Percentiles rank a stretch among this genome's conserved stretches.
Conservation (phyloP, 2,113 vertebrate species). For the Climacteris rufus region DNA sequence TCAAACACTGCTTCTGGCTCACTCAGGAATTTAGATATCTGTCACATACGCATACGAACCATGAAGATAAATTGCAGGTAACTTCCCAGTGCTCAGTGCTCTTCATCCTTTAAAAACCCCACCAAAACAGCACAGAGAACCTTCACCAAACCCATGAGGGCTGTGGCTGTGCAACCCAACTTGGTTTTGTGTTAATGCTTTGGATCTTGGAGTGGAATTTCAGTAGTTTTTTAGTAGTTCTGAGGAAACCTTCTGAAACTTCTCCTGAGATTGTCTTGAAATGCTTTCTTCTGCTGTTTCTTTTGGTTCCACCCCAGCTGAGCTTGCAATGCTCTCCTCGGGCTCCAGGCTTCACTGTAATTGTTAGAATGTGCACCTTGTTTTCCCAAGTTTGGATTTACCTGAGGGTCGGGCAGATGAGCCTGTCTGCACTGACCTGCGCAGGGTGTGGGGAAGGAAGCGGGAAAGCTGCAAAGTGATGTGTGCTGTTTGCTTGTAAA, state of each 20-base stretch:
- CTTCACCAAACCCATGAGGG: neutral
- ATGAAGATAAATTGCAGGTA: conserved; percentile 84
- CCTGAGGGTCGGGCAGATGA: fast-evolving
- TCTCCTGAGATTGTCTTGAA: neutral
- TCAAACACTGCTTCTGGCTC: conserved; percentile 83
- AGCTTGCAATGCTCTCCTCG: neutral
- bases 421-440: fast-evolving
- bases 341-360: neutral
- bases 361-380: neutral
- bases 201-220: neutral
- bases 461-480: fast-evolving
- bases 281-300: neutral
- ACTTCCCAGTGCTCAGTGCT: neutral
- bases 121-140: neutral
- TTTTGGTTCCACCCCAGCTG: neutral
- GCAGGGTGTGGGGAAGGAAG: fast-evolving
- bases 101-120: neutral
- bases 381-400: neutral
- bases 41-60: conserved; percentile 81
- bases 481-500: neutral
- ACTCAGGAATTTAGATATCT: conserved; percentile 84
- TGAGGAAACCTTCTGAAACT: neutral
- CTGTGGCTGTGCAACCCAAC: neutral
- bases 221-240: neutral
- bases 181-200: neutral